These are phyloP conservation scores for Lymantria dispar DNA, from an alignment of 2,888 invertebrate genomes.

Conservation along the genomic window DNA sequence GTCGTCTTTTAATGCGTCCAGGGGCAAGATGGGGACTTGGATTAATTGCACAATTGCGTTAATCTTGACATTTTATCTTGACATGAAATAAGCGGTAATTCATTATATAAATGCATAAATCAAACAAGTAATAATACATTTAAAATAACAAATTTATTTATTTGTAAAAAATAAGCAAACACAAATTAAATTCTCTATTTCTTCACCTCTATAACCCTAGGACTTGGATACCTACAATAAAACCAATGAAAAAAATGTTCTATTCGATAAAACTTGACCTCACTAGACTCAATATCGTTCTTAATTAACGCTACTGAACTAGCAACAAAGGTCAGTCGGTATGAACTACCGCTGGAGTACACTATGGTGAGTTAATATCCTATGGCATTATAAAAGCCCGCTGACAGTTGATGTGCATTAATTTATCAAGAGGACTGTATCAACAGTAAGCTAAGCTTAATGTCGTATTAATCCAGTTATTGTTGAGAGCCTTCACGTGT, in stretches of 20 bases:
- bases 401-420: slow-evolving; percentile 29
- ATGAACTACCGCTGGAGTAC: slow-evolving; percentile 13
- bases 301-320: slow-evolving; percentile 8
- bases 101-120: too few species aligned
- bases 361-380: slow-evolving; percentile 22
- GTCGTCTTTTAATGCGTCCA: too few species aligned
- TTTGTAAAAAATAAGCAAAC: background rate
- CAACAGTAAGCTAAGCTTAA: slow-evolving; percentile 9
- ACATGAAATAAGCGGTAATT: too few species aligned
- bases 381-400: slow-evolving; percentile 22
- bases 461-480: background rate
- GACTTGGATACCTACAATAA: background rate
- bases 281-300: background rate
- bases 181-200: background rate
- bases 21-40: too few species aligned
- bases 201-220: background rate
- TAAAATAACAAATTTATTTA: too few species aligned
- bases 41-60: too few species aligned
- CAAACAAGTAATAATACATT: too few species aligned
- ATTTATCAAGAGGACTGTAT: slow-evolving; percentile 28
- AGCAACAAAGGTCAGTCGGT: slow-evolving; percentile 20
- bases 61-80: too few species aligned
- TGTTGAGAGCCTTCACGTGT: background rate
- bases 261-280: slow-evolving; percentile 1
- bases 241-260: background rate